These are phyloP conservation scores for Chlorops oryzae DNA, from an alignment of 1,140 invertebrate species.

Conservation along the genomic window DNA sequence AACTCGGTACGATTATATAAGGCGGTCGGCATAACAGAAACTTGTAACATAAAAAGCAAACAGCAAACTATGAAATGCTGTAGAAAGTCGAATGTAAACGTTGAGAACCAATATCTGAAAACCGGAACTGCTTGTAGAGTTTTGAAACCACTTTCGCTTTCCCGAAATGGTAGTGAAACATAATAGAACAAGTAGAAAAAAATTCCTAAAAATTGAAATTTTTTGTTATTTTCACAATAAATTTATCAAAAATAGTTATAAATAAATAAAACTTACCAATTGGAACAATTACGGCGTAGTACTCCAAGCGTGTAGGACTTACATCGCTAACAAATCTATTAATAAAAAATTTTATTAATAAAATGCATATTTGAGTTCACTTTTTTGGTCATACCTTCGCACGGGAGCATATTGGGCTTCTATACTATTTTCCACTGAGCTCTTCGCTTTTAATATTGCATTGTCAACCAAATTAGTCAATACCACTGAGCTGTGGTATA, in stretches of 20 bases:
- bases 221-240: background rate
- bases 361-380: conserved; percentile 1
- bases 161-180: conserved; percentile 35
- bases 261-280: conserved; percentile 15
- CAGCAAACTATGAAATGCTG: conserved; percentile 21
- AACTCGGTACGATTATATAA: conserved; percentile 25
- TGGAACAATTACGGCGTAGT: conserved; percentile 34
- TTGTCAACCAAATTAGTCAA: conserved; percentile 37
- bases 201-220: conserved; percentile 16
- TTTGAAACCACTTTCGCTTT: conserved; percentile 37
- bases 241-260: background rate
- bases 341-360: conserved; percentile 1
- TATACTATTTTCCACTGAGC: conserved; percentile 15
- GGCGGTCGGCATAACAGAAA: conserved; percentile 27
- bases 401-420: conserved; percentile 30
- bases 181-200: conserved; percentile 44
- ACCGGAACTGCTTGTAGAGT: conserved; percentile 37
- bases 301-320: conserved; percentile 32
- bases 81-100: conserved; percentile 29
- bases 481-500: conserved; percentile 39
- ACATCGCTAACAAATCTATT: conserved; percentile 29
- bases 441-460: conserved; percentile 21
- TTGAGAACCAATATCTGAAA: conserved; percentile 31
- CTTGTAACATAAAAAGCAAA: conserved; percentile 18
- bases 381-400: conserved; percentile 12